Conservation (phyloP, 2,113 vertebrate species). For the Xiphophorus hellerii region DNA sequence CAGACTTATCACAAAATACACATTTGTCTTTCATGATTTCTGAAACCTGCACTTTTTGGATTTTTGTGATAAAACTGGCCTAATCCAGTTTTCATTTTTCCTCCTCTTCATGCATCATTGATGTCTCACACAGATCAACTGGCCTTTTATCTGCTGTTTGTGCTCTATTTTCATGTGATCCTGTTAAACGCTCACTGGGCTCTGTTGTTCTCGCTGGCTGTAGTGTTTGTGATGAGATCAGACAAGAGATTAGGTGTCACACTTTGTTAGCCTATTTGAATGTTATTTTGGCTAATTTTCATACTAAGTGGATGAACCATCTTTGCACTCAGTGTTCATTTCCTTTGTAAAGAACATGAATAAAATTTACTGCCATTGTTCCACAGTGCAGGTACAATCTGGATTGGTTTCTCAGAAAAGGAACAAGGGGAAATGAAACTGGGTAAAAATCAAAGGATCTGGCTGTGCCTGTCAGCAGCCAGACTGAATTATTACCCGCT, state of each 20-base stretch:
- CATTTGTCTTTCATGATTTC: not conserved
- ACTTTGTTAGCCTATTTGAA: constrained; percentile 1
- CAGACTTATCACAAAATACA: constrained; percentile 11
- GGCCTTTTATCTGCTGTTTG: not conserved
- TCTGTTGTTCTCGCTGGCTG: constrained; percentile 2
- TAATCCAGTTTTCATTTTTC: constrained; percentile 2
- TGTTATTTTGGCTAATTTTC: constrained; percentile 4
- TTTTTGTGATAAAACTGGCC: constrained; percentile 6
- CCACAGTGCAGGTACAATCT: constrained; percentile 35
- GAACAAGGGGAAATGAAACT: constrained; percentile 54
- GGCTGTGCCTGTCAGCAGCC: constrained; percentile 41
- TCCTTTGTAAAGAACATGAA: constrained; percentile 22
- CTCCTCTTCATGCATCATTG: not conserved
- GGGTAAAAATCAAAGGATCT: constrained; percentile 60
- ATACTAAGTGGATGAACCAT: constrained; percentile 32
- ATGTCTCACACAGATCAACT: not conserved
- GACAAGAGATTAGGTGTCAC: constrained; percentile 8
- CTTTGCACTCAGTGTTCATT: constrained; percentile 27
- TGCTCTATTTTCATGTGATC: not conserved
- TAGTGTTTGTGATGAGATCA: constrained; percentile 5
- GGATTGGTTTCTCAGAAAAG: constrained; percentile 50
- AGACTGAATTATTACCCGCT: constrained; percentile 56
- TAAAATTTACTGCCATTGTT: constrained; percentile 44
- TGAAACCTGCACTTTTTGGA: not conserved
- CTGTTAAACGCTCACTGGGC: not conserved